Evolutionary conservation across 2,888 invertebrate species (phyloP), one percentile per base, ranked within the genome.

Genomic region (Tetranychus truncatus): DNA sequence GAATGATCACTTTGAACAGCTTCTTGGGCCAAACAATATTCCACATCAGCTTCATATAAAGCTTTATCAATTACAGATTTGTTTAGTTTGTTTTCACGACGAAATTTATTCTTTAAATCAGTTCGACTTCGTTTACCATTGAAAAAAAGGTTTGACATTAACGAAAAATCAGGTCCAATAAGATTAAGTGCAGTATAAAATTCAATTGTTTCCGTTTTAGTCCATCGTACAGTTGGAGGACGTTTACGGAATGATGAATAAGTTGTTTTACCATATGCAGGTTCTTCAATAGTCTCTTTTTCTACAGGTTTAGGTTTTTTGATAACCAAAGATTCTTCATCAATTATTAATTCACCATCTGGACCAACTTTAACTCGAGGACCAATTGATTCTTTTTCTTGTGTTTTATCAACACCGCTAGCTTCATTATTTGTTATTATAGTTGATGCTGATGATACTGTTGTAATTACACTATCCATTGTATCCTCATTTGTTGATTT

Each of bases 61-160:
- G 82, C 82, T 77, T 80, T 87, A 82, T 81, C 87, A 86, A 84
- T 79, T 72, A 82, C 78, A 0, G 77, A 74, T 65, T 80, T 78
- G 77, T 84, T 82, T 1, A 78, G 72, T 77, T 79, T 81, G 81
- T 95, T 95, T 82, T 96, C 96, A 80, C 90, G 90, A 81, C 94
- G 94, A 81, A 92, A 96, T 84, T 96, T 96, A 46, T 90, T 81
- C 82, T 95, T 95, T 11, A 96, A 84, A 80, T 95, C 94, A 75
- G 88, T 84, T 18, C 95, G 84, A 0, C 87, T 88, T 76, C 95
- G 86, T 69, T 88, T 87, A 0, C 91, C 89, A 84, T 95, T 94
- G 69, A 92, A 84, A 55, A 78, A 75, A 21, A 84, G 78, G 74
- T 88, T 87, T 77, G 88, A 86, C 91, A 96, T 95, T 74, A 94